phyloP scores from a whole-genome alignment of 2,113 vertebrate genomes.

The Pseudolaguvia tuberculata region DNA sequence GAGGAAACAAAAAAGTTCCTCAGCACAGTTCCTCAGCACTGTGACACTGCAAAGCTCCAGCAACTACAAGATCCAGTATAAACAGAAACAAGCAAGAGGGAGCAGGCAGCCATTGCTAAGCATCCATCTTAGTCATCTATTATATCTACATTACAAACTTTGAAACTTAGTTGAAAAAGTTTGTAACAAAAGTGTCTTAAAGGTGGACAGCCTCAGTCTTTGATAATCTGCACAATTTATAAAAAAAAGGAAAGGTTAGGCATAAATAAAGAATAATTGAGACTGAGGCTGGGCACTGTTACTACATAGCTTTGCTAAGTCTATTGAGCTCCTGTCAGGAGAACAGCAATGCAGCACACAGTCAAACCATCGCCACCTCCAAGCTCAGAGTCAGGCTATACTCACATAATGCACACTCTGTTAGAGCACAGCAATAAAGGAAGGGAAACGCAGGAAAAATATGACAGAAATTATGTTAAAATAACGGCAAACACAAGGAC shows the following conservation, averaged over 20 bases:
- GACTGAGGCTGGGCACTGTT: constrained; percentile 21
- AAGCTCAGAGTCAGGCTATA: constrained; percentile 56
- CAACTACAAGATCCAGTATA: not conserved
- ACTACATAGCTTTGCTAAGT: constrained; percentile 22
- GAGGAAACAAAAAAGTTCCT: constrained; percentile 38
- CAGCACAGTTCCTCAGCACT: not conserved
- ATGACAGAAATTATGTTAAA: constrained; percentile 59
- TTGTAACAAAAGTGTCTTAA: not conserved
- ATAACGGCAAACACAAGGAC: constrained; percentile 54
- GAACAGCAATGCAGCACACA: constrained; percentile 34
- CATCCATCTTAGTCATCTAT: not conserved
- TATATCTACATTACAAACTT: not conserved
- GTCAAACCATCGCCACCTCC: constrained; percentile 25
- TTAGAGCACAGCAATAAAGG: constrained; percentile 47
- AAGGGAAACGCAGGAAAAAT: constrained; percentile 52
- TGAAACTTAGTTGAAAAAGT: not conserved
- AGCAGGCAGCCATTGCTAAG: constrained; percentile 16
- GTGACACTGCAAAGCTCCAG: constrained; percentile 10
- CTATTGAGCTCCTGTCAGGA: constrained; percentile 25
- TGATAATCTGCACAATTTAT: not conserved
- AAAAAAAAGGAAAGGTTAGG: not conserved
- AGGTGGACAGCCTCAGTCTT: constrained; percentile 16
- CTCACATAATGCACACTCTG: constrained; percentile 73
- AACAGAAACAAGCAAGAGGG: constrained; percentile 22
- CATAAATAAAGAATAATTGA: not conserved